phyloP scores from a whole-genome alignment of 2,113 vertebrate species.

The Oplegnathus fasciatus region DNA sequence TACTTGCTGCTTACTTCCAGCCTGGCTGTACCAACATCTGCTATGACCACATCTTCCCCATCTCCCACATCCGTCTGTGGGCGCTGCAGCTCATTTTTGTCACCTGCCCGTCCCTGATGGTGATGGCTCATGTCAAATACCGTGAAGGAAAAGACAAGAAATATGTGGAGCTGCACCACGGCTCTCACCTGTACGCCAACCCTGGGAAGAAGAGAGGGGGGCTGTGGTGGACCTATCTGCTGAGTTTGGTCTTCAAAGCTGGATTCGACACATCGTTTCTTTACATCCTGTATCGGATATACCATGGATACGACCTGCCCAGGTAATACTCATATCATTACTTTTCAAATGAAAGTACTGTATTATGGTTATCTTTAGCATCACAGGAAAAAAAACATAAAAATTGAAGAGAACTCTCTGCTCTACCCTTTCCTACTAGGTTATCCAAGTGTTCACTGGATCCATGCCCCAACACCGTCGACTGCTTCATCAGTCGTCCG shows the following conservation, averaged over 20 bases:
- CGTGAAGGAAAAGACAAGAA: slow-evolving; percentile 90
- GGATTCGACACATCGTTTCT: slow-evolving; percentile 88
- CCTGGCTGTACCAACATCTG: slow-evolving; percentile 94
- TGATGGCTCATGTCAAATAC: slow-evolving; percentile 93
- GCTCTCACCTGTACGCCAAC: slow-evolving; percentile 81
- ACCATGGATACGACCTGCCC: slow-evolving; percentile 90
- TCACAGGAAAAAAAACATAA: not conserved
- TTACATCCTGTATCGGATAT: slow-evolving; percentile 88
- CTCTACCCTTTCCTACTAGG: slow-evolving; percentile 25
- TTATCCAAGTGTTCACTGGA: slow-evolving; percentile 88
- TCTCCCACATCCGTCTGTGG: slow-evolving; percentile 88
- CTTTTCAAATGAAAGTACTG: not conserved
- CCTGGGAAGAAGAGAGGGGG: slow-evolving; percentile 92
- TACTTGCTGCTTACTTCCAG: slow-evolving; percentile 50
- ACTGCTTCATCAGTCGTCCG: slow-evolving; percentile 93
- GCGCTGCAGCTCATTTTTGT: slow-evolving; percentile 86
- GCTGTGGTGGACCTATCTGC: slow-evolving; percentile 87
- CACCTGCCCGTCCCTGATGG: slow-evolving; percentile 92
- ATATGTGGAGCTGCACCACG: slow-evolving; percentile 60
- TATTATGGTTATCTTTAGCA: not conserved
- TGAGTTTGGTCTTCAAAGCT: slow-evolving; percentile 92
- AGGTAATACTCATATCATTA: slow-evolving; percentile 40
- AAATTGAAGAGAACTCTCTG: no score
- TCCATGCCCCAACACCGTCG: slow-evolving; percentile 88
- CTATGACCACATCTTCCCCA: slow-evolving; percentile 93